Conservation (phyloP, 2,888 invertebrate species). For the Sarcophaga subvicina region DNA sequence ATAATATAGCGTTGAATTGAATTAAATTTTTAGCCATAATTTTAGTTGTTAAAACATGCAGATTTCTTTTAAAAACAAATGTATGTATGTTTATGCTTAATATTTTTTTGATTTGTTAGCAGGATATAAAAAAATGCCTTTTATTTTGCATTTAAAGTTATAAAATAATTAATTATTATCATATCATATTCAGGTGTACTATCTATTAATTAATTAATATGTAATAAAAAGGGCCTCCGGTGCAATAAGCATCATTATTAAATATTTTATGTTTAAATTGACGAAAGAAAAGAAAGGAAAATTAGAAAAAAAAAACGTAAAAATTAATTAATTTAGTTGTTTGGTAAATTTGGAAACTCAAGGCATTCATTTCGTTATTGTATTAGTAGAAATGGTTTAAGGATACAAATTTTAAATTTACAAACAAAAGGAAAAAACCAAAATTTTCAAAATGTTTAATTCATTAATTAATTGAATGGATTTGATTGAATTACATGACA, state of each 20-base stretch:
- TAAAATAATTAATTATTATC: background rate
- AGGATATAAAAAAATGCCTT: slow-evolving; percentile 8
- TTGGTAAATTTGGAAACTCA: slow-evolving; percentile 44
- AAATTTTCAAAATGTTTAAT: background rate
- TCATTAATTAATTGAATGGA: background rate
- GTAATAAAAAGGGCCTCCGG: slow-evolving; percentile 23
- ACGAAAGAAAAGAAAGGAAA: background rate
- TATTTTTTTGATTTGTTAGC: slow-evolving; percentile 14
- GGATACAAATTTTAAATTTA: background rate
- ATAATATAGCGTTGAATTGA: background rate
- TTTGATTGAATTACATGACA: slow-evolving; percentile 8
- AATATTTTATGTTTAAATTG: slow-evolving; percentile 1
- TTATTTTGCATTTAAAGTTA: background rate
- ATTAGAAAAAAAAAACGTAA: slow-evolving; percentile 14
- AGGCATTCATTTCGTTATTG: background rate
- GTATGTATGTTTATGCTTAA: background rate
- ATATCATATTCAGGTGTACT: background rate
- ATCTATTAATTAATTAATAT: slow-evolving; percentile 1
- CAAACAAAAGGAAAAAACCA: background rate
- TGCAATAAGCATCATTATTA: slow-evolving; percentile 53
- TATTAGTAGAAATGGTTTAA: background rate
- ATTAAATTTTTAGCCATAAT: background rate
- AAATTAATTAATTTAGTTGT: slow-evolving; percentile 36
- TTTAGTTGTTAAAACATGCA: slow-evolving; percentile 31
- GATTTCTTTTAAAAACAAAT: background rate